Percentiles rank a stretch among this genome's conserved stretches.
phyloP scores from a whole-genome alignment of 2,888 invertebrate species.

The Sphaerophoria rueppellii region DNA sequence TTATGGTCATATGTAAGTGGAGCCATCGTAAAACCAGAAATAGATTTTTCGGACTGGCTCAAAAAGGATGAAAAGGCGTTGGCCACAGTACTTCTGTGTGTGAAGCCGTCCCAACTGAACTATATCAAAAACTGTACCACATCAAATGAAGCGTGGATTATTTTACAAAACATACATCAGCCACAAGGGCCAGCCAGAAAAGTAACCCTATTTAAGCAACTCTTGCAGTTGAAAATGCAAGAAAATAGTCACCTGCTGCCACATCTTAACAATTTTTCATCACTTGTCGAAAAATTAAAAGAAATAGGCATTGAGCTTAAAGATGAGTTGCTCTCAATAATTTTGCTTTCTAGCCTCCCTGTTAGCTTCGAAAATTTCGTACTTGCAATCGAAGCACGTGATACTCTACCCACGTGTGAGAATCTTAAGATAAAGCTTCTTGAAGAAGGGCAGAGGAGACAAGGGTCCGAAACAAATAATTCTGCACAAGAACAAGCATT shows the following conservation, averaged over 20 bases:
- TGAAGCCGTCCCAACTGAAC: constrained; percentile 46
- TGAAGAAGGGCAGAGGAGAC: too few species aligned
- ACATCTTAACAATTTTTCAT: constrained; percentile 7
- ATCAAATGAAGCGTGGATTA: constrained; percentile 33
- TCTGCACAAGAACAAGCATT: background rate
- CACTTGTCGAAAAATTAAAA: constrained; percentile 2
- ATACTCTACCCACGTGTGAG: constrained; percentile 21
- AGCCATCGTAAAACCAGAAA: constrained; percentile 8
- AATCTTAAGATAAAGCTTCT: background rate
- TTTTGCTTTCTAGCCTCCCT: constrained; percentile 38
- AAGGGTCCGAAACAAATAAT: too few species aligned
- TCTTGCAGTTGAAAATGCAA: constrained; percentile 31
- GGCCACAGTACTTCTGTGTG: constrained; percentile 27
- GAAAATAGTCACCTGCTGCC: background rate
- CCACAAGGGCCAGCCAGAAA: constrained; percentile 37
- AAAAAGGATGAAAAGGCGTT: constrained; percentile 39
- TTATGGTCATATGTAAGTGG: constrained; percentile 48
- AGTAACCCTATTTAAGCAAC: constrained; percentile 50
- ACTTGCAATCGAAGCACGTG: constrained; percentile 25
- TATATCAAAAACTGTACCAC: constrained; percentile 60
- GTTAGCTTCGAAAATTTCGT: constrained; percentile 35
- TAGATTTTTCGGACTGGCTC: background rate
- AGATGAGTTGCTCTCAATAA: constrained; percentile 13
- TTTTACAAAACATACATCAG: constrained; percentile 34
- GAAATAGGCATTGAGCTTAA: constrained; percentile 6